Evolutionary conservation across 2,888 invertebrate genomes (phyloP).

Genomic region (Prenolepis imparis): DNA sequence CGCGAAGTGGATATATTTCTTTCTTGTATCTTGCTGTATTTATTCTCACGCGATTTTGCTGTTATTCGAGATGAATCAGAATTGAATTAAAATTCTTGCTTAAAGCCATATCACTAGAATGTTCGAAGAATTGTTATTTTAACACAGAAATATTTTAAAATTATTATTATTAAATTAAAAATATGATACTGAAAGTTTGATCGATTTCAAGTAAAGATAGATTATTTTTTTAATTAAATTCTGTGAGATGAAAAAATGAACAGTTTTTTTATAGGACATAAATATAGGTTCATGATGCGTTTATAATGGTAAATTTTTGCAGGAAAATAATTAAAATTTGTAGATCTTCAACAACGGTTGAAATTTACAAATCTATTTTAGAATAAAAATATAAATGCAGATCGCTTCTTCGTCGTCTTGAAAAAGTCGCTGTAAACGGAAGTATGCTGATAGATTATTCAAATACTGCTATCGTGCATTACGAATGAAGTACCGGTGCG

Average conservation of each 20-base stretch:
- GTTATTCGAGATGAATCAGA: neutral
- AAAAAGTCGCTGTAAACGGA: neutral
- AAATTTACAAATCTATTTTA: slow-evolving; percentile 16
- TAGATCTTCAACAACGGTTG: neutral
- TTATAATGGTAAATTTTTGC: slow-evolving; percentile 4
- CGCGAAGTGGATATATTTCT: neutral
- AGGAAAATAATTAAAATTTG: neutral
- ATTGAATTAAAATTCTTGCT: neutral
- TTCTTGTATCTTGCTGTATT: neutral
- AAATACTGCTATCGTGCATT: slow-evolving; percentile 30
- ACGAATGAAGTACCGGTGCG: slow-evolving; percentile 65
- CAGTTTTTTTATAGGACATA: neutral
- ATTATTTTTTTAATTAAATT: neutral
- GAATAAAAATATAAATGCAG: neutral
- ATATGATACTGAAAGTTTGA: neutral
- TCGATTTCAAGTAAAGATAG: neutral
- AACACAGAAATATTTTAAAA: neutral
- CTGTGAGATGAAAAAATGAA: neutral
- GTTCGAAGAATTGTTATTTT: neutral
- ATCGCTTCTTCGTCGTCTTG: slow-evolving; percentile 24
- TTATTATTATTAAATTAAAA: neutral
- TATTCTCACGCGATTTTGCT: slow-evolving; percentile 15
- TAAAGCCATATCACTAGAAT: neutral
- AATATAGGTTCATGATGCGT: neutral
- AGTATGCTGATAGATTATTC: neutral